A percentile compares a stretch with the other conserved stretches of the same genome.
Conservation (phyloP, 2,113 vertebrate genomes). For the Daubentonia madagascariensis region DNA sequence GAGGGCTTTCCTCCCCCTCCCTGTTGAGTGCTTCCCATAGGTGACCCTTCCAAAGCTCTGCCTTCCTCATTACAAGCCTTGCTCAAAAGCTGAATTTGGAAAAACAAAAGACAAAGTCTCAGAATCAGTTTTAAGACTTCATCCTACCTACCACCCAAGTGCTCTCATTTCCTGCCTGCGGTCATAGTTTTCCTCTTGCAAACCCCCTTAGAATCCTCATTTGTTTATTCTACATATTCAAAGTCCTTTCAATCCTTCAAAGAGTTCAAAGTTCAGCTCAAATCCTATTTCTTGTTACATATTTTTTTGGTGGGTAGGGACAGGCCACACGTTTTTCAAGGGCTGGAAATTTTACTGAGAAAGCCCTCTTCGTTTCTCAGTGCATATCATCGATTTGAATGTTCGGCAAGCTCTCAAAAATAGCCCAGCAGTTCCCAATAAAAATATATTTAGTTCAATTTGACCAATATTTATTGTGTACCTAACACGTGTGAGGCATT, state of each 20-base stretch:
- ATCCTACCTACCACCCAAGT: neutral
- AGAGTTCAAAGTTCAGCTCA: slow-evolving; percentile 21
- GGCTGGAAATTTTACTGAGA: neutral
- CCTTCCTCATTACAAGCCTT: neutral
- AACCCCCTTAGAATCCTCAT: neutral
- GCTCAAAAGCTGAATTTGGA: neutral
- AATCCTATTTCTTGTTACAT: neutral
- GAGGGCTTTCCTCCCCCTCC: neutral
- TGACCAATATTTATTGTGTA: neutral
- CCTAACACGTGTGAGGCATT: neutral
- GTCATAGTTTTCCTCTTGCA: neutral
- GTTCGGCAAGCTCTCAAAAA: slow-evolving; percentile 36
- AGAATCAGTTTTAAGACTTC: neutral
- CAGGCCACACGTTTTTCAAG: neutral
- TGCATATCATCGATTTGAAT: neutral
- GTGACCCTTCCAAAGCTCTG: neutral
- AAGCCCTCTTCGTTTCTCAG: neutral
- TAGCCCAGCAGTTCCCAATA: neutral
- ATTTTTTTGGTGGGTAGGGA: neutral
- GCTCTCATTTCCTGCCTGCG: neutral
- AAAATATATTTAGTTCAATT: neutral
- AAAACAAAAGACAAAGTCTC: neutral
- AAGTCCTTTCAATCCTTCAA: neutral
- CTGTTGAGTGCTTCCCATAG: neutral
- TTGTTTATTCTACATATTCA: neutral